These are phyloP conservation scores for Reinhardtius hippoglossoides DNA, from an alignment of 2,113 vertebrate genomes.

Conservation along the genomic window DNA sequence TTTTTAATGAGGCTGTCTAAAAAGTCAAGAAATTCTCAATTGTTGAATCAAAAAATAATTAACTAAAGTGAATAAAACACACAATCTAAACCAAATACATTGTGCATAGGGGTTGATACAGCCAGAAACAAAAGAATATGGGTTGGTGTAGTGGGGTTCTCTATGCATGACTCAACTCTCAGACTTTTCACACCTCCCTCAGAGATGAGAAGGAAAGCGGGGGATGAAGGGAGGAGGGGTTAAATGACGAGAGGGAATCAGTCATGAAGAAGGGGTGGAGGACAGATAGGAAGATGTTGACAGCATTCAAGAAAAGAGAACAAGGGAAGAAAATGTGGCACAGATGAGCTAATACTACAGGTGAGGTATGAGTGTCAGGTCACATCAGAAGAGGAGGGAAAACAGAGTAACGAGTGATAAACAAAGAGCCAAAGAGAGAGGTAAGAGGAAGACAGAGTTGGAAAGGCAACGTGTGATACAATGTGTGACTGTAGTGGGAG, in stretches of 20 bases:
- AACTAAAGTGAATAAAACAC: too few species aligned
- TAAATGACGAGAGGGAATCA: not conserved
- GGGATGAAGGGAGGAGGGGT: not conserved
- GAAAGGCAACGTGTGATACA: conserved; percentile 56
- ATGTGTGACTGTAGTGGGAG: conserved; percentile 70
- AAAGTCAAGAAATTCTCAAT: too few species aligned
- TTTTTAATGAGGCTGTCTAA: too few species aligned
- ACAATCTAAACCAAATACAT: too few species aligned
- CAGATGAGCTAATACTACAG: not conserved
- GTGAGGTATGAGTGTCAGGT: not conserved
- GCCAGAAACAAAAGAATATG: too few species aligned
- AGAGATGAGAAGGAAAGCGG: not conserved
- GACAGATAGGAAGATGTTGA: not conserved
- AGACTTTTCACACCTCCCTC: conserved; percentile 33
- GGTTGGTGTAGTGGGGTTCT: too few species aligned
- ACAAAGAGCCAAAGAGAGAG: conserved; percentile 20
- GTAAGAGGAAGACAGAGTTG: conserved; percentile 14
- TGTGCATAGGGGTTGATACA: too few species aligned
- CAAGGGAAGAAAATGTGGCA: not conserved
- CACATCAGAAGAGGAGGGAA: not conserved
- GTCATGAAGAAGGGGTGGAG: not conserved
- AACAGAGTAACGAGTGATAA: not conserved
- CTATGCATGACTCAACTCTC: conserved; percentile 28
- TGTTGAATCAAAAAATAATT: too few species aligned
- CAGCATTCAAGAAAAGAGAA: not conserved